These are phyloP conservation scores for Urocynchramus pylzowi DNA, from an alignment of 2,113 vertebrate species.

Conservation along the genomic window DNA sequence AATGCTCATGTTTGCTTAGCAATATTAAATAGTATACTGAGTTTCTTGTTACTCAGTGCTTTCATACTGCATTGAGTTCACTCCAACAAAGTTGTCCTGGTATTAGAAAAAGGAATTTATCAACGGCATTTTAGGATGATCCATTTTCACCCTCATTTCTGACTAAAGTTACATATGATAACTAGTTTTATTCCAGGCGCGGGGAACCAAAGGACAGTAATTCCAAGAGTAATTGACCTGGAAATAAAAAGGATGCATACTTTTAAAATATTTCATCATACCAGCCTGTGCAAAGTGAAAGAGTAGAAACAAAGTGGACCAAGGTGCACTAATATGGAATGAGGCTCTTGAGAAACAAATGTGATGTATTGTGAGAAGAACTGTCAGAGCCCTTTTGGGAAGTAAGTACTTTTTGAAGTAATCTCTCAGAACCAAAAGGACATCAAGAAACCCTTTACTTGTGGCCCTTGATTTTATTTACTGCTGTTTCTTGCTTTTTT, in stretches of 20 bases:
- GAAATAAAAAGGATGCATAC: background rate
- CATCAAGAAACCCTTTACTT: background rate
- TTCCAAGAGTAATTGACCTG: background rate
- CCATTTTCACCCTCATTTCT: background rate
- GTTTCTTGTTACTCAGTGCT: background rate
- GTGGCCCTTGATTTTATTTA: background rate
- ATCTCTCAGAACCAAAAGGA: background rate
- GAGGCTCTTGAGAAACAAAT: background rate
- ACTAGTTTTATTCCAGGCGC: background rate
- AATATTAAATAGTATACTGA: conserved; percentile 21
- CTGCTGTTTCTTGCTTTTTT: background rate
- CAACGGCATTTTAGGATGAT: background rate
- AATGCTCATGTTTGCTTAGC: conserved; percentile 1
- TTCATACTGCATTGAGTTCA: background rate
- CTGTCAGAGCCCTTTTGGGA: background rate
- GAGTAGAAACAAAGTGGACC: background rate
- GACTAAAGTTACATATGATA: background rate
- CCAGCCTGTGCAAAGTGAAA: background rate
- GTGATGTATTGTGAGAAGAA: background rate
- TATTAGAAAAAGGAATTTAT: background rate
- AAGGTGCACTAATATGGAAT: background rate
- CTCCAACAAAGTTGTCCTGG: background rate
- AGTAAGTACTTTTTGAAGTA: background rate
- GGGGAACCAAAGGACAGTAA: background rate
- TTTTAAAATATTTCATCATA: background rate